Evolutionary conservation across 2,888 invertebrate species (phyloP), one percentile per base, ranked within the genome.

Genomic region (Yponomeuta malinellus): DNA sequence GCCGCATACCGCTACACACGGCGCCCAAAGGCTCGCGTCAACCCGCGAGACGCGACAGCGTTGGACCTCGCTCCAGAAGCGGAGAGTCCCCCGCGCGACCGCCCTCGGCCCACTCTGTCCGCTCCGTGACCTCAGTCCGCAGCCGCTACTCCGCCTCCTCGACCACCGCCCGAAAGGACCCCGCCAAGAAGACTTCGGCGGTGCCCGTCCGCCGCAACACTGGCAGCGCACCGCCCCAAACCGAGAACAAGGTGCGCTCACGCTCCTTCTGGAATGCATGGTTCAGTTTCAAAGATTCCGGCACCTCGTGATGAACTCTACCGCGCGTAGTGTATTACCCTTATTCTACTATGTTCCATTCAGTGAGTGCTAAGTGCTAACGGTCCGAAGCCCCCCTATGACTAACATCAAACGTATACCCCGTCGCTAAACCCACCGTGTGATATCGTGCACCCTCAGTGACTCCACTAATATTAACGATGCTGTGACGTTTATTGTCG

Each of bases 1-100:
- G 95, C 86, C 95, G 95, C 85, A 96, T 96, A 77, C 96, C 96
- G 72, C 89, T 95, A 81, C 94, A 87, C 79, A 82, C 93, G 68
- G 92, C 75, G 77, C 82, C 79, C 74, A 93, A 89, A 81, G 92
- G 93, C 78, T 88, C 94, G 81, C 73, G 92, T 6, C 92, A 93
- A 76, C 90, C 93, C 65, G 93, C 94, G 78, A 94, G 94, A n/a
- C 94, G 68, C 10, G 68, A 94, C 0, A 83, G 74, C 69, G 74
- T 75, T 33, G 79, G 79, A 75, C 79, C 85, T 78, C 85, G 89
- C 78, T 88, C 88, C 79, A 86, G 89, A 78, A 87, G 87, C 79
- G 89, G 88, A 75, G 87, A 84, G 87, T 84, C 83, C 85, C 86
- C 74, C 90, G 90, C 80, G 87, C 93, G 76, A 93, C 93, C 75